These are phyloP conservation scores for Sphecodes monilicornis DNA, from an alignment of 2,888 invertebrate genomes.

Conservation along the genomic window DNA sequence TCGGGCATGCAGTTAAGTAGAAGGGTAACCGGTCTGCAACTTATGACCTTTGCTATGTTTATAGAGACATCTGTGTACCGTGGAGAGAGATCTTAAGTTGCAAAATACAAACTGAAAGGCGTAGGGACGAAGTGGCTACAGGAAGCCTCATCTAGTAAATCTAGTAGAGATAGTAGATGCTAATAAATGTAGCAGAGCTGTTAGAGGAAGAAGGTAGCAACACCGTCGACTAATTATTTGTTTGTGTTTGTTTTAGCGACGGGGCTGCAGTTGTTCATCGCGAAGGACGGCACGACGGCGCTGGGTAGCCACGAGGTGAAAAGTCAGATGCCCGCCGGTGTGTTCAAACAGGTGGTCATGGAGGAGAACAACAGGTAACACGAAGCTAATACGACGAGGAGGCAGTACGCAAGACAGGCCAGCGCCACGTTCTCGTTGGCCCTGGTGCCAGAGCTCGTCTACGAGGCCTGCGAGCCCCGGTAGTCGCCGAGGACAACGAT, in stretches of 20 bases:
- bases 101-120: no score
- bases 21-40: background rate
- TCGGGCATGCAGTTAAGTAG: background rate
- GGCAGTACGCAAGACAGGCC: conserved; percentile 78
- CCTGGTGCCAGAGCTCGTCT: conserved; percentile 82
- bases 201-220: background rate
- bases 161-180: no score
- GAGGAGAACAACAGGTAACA: conserved; percentile 90
- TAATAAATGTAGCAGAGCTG: no score
- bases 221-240: background rate
- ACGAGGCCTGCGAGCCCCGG: conserved; percentile 81
- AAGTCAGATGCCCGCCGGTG: conserved; percentile 90
- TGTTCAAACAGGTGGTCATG: conserved; percentile 91
- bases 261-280: conserved; percentile 95
- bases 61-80: no score
- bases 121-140: no score
- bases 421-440: conserved; percentile 79
- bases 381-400: conserved; percentile 78
- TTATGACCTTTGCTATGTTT: background rate
- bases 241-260: conserved; percentile 87
- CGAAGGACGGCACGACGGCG: conserved; percentile 95
- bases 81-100: no score
- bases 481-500: conserved; percentile 70
- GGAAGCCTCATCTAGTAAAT: no score
- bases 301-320: conserved; percentile 93